Evolutionary conservation across 2,888 invertebrate species (phyloP).

Genomic region (Cynaeus angustus): DNA sequence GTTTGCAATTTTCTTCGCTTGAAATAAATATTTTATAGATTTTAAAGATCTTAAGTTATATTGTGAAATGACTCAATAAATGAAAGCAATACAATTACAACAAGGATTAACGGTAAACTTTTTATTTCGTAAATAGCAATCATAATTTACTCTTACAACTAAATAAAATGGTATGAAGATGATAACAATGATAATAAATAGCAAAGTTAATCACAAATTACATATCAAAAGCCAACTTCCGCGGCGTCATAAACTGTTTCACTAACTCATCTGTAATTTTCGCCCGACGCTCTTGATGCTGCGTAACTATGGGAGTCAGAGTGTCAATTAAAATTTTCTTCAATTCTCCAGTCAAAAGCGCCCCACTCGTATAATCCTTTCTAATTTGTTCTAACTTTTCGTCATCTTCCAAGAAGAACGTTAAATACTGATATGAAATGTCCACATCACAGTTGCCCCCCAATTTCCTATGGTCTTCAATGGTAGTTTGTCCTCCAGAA

Average conservation of each 20-base stretch:
- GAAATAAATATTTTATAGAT: too few species aligned
- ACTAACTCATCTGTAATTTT: constrained; percentile 90
- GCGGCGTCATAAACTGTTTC: constrained; percentile 87
- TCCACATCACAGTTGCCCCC: constrained; percentile 99
- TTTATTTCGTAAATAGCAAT: not conserved
- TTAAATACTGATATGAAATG: constrained; percentile 94
- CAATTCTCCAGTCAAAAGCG: constrained; percentile 93
- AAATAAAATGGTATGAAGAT: constrained; percentile 18
- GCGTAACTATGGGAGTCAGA: constrained; percentile 84
- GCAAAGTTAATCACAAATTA: constrained; percentile 42
- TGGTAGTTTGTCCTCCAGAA: constrained; percentile 94
- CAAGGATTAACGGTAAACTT: not conserved
- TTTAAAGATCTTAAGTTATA: too few species aligned
- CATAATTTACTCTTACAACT: constrained; percentile 10
- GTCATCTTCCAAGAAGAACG: constrained; percentile 97
- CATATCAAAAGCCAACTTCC: constrained; percentile 79
- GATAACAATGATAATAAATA: constrained; percentile 30
- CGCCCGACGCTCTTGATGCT: constrained; percentile 87
- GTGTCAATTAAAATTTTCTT: constrained; percentile 92
- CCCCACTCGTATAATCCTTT: constrained; percentile 89
- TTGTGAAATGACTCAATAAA: too few species aligned
- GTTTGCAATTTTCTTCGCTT: too few species aligned
- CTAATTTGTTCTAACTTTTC: constrained; percentile 80
- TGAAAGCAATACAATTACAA: too few species aligned
- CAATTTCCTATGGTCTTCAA: constrained; percentile 91